phyloP scores from a whole-genome alignment of 2,888 invertebrate genomes.

The Mimumesa dahlbomi region DNA sequence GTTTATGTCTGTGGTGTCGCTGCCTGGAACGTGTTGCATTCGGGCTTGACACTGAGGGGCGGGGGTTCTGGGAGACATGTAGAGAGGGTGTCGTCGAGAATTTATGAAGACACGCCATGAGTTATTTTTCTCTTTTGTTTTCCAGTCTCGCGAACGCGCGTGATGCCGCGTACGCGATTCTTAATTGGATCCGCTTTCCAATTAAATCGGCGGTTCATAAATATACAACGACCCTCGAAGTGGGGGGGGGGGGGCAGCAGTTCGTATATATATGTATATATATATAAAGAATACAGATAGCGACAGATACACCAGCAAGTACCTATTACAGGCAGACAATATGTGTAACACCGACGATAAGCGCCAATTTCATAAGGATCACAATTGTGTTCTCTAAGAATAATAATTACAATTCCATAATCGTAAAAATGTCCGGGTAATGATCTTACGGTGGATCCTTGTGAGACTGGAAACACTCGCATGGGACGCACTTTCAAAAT shows the following conservation, averaged over 20 bases:
- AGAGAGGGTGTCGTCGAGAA: slow-evolving; percentile 27
- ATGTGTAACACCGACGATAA: slow-evolving; percentile 54
- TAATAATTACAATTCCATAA: neutral
- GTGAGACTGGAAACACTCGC: slow-evolving; percentile 38
- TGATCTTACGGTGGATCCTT: slow-evolving; percentile 9
- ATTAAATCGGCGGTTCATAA: slow-evolving; percentile 49
- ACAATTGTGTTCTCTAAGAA: neutral
- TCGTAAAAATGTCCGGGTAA: neutral
- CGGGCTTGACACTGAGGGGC: slow-evolving; percentile 6
- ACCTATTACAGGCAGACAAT: slow-evolving; percentile 66
- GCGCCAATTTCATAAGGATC: slow-evolving; percentile 46
- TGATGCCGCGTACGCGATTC: neutral
- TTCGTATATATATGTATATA: too few relatives aligned
- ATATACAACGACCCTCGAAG: slow-evolving; percentile 50
- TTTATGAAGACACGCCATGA: slow-evolving; percentile 43
- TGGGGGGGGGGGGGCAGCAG: neutral
- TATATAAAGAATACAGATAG: slow-evolving; percentile 56
- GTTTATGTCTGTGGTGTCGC: slow-evolving; percentile 30
- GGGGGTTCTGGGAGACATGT: neutral
- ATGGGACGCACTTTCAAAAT: slow-evolving; percentile 16
- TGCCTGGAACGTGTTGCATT: slow-evolving; percentile 40
- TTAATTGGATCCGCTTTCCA: slow-evolving; percentile 29
- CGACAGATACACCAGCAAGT: slow-evolving; percentile 67
- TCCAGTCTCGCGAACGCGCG: neutral
- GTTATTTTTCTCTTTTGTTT: neutral